phyloP scores from a whole-genome alignment of 2,888 invertebrate species.

The Drymonia ruficornis region DNA sequence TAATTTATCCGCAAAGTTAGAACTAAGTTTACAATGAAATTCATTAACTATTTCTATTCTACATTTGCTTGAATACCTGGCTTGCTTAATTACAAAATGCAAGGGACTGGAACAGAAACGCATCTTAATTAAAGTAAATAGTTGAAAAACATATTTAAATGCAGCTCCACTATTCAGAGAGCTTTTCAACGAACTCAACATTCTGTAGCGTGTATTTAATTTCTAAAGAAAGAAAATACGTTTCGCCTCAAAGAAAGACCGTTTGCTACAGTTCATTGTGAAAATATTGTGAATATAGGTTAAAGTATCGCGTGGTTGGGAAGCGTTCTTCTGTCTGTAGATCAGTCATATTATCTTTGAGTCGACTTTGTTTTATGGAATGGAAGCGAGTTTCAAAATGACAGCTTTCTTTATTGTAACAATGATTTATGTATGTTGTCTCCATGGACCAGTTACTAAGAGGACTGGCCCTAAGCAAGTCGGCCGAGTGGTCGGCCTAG shows the following conservation, averaged over 20 bases:
- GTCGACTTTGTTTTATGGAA: not conserved
- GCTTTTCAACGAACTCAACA: not conserved
- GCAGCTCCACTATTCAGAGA: not conserved
- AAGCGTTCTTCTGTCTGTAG: not conserved
- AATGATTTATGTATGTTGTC: too few species aligned
- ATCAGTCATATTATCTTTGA: not conserved
- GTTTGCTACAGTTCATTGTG: not conserved
- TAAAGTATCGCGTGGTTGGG: not conserved
- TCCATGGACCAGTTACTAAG: too few species aligned
- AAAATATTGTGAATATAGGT: not conserved
- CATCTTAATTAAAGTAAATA: slow-evolving; percentile 26
- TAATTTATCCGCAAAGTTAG: too few species aligned
- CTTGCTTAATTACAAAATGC: not conserved
- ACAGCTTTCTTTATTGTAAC: too few species aligned
- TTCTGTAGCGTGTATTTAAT: not conserved
- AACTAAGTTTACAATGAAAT: not conserved
- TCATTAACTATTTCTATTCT: not conserved
- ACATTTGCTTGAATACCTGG: not conserved
- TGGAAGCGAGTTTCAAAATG: not conserved
- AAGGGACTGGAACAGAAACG: slow-evolving; percentile 11
- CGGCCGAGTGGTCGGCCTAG: too few species aligned
- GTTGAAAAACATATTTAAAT: not conserved
- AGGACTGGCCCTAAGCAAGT: too few species aligned
- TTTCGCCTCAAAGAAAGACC: not conserved
- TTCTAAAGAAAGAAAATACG: not conserved